phyloP scores from a whole-genome alignment of 2,888 invertebrate species.

The Drosophila nigricruria region DNA sequence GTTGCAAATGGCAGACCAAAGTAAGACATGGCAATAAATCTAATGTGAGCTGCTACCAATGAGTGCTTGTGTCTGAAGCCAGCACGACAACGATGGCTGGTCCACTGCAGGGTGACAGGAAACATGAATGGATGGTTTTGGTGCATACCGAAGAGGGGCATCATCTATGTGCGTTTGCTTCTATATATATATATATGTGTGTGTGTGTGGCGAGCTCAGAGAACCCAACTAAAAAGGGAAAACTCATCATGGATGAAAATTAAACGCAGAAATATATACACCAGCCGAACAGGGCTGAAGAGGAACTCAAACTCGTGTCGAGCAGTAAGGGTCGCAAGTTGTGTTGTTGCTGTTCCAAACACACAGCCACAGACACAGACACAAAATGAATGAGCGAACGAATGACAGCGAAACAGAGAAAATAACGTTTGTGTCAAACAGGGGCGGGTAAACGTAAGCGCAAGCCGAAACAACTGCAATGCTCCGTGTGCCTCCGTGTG shows the following conservation, averaged over 20 bases:
- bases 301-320: constrained; percentile 73
- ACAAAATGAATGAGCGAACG: constrained; percentile 42
- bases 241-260: constrained; percentile 81
- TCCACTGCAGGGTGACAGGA: constrained; percentile 79
- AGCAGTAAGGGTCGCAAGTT: constrained; percentile 70
- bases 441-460: constrained; percentile 2
- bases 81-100: constrained; percentile 51
- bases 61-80: constrained; percentile 25
- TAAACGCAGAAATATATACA: constrained; percentile 69
- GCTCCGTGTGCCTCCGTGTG: constrained; percentile 8
- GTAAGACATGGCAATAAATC: constrained; percentile 83
- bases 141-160: constrained; percentile 53
- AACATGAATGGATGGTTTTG: constrained; percentile 81
- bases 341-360: constrained; percentile 44
- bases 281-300: constrained; percentile 62
- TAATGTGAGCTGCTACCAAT: constrained; percentile 72
- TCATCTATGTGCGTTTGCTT: constrained; percentile 31
- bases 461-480: constrained; percentile 30
- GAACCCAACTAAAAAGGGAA: constrained; percentile 70
- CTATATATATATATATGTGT: constrained; percentile 19
- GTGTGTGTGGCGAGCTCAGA: constrained; percentile 20
- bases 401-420: constrained; percentile 43
- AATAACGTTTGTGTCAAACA: constrained; percentile 32
- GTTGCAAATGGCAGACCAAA: constrained; percentile 61
- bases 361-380: constrained; percentile 41